These are phyloP conservation scores for Bradysia coprophila DNA, from an alignment of 1,140 invertebrate genomes.

Conservation along the genomic window DNA sequence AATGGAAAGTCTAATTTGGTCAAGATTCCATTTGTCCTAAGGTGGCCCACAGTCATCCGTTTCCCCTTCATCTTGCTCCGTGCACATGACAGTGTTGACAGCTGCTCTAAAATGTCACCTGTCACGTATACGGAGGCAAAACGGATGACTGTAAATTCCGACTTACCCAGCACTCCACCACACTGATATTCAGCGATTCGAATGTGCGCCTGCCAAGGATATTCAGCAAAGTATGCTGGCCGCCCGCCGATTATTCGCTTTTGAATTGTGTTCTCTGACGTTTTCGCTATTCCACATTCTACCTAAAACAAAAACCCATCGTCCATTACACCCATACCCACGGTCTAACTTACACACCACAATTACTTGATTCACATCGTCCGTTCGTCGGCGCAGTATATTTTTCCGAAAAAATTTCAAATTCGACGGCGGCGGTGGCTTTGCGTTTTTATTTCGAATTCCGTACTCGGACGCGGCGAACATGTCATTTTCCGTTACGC, in stretches of 20 bases:
- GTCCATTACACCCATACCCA: too few species aligned
- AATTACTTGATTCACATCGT: slow-evolving; percentile 26
- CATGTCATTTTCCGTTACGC: slow-evolving; percentile 24
- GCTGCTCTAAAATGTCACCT: too few species aligned
- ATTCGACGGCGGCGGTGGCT: slow-evolving; percentile 13
- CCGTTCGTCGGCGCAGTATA: slow-evolving; percentile 24
- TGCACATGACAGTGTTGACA: too few species aligned
- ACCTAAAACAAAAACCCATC: slow-evolving; percentile 21
- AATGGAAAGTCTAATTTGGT: neutral
- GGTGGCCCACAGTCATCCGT: too few species aligned
- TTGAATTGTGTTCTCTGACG: slow-evolving; percentile 31
- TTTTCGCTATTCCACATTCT: slow-evolving; percentile 41
- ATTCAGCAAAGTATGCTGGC: slow-evolving; percentile 52
- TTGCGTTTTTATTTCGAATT: slow-evolving; percentile 4
- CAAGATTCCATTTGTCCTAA: too few species aligned
- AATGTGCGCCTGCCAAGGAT: slow-evolving; percentile 73
- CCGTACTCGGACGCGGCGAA: neutral
- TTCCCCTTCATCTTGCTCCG: too few species aligned
- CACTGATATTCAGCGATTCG: slow-evolving; percentile 65
- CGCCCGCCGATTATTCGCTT: slow-evolving; percentile 61
- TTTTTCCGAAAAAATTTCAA: slow-evolving; percentile 20
- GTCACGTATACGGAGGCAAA: too few species aligned
- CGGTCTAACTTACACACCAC: too few species aligned
- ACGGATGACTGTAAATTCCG: too few species aligned
- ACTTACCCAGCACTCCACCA: slow-evolving; percentile 33